Conservation (phyloP, 2,888 invertebrate species). For the Flexamia atlantica region DNA sequence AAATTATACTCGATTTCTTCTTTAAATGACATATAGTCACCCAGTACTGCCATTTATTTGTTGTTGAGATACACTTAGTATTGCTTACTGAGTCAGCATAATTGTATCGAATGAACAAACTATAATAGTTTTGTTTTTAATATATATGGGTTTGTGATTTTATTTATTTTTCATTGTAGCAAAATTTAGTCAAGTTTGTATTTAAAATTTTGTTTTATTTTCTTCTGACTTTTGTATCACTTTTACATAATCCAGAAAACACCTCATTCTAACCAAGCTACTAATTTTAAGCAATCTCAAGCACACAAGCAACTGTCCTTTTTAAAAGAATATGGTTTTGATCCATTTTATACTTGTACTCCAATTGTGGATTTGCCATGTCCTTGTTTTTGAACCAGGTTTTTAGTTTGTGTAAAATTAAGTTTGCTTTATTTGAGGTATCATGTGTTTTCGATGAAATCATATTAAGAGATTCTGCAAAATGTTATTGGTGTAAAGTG, state of each 20-base stretch:
- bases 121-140: neutral
- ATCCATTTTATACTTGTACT: too few relatives aligned
- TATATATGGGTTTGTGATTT: neutral
- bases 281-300: too few relatives aligned
- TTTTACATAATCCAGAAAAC: neutral
- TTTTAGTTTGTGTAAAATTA: too few relatives aligned
- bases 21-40: neutral
- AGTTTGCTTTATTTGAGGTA: too few relatives aligned
- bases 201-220: neutral
- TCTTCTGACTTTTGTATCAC: neutral
- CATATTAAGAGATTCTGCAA: too few relatives aligned
- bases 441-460: too few relatives aligned
- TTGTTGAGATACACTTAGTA: neutral
- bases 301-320: too few relatives aligned
- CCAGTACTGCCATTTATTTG: neutral
- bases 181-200: neutral
- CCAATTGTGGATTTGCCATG: too few relatives aligned
- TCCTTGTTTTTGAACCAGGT: too few relatives aligned
- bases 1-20: neutral
- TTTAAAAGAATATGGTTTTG: too few relatives aligned
- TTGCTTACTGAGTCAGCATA: neutral
- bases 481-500: neutral
- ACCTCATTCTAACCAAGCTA: neutral
- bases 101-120: neutral
- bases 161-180: constrained; percentile 2